phyloP scores from a whole-genome alignment of 2,888 invertebrate species.

The Chouioia cunea region DNA sequence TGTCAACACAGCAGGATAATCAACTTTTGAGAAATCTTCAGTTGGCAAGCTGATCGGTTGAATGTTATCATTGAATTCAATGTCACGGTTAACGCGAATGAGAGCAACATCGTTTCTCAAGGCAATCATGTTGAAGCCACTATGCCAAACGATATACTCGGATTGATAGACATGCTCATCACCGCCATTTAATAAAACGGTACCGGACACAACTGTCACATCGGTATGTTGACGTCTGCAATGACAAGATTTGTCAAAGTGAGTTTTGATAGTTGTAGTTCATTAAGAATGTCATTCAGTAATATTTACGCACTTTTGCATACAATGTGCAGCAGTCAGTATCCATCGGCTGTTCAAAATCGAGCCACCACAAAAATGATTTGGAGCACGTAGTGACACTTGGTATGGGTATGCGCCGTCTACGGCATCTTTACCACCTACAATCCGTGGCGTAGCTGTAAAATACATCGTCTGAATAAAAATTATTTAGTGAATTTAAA shows the following conservation, averaged over 20 bases:
- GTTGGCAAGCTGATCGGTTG: conserved; percentile 52
- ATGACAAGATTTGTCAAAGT: neutral
- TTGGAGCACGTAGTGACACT: conserved; percentile 69
- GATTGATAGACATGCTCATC: conserved; percentile 52
- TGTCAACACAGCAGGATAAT: conserved; percentile 49
- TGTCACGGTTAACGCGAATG: conserved; percentile 51
- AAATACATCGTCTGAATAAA: conserved; percentile 13
- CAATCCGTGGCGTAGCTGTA: conserved; percentile 51
- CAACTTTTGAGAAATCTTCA: conserved; percentile 47
- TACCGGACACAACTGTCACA: conserved; percentile 58
- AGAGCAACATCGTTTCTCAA: conserved; percentile 57
- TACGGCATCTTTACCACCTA: conserved; percentile 71
- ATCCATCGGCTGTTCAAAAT: conserved; percentile 69
- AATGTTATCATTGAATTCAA: conserved; percentile 53
- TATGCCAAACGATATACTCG: conserved; percentile 47
- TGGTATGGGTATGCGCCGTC: conserved; percentile 71
- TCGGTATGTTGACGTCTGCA: conserved; percentile 4
- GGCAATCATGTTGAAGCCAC: conserved; percentile 20
- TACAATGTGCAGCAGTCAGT: conserved; percentile 39
- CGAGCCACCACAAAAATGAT: no score
- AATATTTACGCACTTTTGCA: conserved; percentile 45
- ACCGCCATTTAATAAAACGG: conserved; percentile 58
- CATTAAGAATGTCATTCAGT: neutral
- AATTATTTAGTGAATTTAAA: no score
- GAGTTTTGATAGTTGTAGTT: neutral